phyloP scores from a whole-genome alignment of 2,113 vertebrate genomes.

The Callaeas wilsoni region DNA sequence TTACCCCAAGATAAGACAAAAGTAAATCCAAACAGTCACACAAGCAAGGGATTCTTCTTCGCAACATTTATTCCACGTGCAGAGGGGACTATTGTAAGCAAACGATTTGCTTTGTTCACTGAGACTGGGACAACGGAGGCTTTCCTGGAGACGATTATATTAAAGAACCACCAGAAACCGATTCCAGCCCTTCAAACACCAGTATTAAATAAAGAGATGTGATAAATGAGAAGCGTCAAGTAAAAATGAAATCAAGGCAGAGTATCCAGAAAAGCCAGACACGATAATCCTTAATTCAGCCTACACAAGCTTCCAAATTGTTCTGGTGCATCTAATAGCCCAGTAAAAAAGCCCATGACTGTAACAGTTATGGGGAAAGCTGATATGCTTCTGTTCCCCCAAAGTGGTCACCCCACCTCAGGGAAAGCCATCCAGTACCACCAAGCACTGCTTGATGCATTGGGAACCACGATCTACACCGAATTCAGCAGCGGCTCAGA shows the following conservation, averaged over 20 bases:
- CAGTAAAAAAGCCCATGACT: neutral
- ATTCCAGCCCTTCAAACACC: conserved; percentile 18
- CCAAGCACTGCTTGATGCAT: neutral
- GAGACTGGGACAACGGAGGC: neutral
- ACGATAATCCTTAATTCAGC: neutral
- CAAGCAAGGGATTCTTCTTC: neutral
- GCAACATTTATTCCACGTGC: neutral
- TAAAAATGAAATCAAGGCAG: conserved; percentile 26
- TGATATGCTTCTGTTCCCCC: neutral
- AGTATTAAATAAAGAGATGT: conserved; percentile 22
- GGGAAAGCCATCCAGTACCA: neutral
- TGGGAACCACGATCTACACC: neutral
- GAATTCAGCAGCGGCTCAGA: neutral
- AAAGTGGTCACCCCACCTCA: neutral
- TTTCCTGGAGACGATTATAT: conserved; percentile 2
- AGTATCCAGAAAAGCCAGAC: conserved; percentile 1
- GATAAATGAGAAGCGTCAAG: conserved; percentile 16
- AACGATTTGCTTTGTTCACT: conserved; percentile 9
- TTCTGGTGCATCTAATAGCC: neutral
- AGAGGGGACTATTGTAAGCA: neutral
- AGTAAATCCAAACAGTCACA: neutral
- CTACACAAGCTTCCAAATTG: neutral
- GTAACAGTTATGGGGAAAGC: neutral
- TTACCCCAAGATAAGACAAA: neutral
- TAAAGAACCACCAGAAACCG: neutral